Conservation (phyloP, 2,113 vertebrate species). For the Bagarius yarrelli region DNA sequence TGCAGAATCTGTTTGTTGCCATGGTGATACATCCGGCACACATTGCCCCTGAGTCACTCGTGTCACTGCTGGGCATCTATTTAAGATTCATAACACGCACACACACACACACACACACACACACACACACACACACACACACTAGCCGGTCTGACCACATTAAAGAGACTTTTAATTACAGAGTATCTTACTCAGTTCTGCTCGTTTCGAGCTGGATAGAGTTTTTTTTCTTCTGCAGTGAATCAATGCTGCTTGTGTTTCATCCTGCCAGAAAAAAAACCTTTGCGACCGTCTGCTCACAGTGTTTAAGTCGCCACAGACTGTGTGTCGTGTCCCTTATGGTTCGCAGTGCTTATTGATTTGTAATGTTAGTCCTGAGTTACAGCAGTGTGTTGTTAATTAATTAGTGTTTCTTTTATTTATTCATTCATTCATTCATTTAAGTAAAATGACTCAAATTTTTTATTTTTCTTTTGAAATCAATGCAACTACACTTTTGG, state of each 20-base stretch:
- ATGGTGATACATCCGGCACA: conserved; percentile 24
- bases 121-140: conserved; percentile 38
- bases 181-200: conserved; percentile 18
- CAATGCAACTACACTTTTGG: not conserved
- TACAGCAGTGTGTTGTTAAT: not conserved
- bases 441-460: not conserved
- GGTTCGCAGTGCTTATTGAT: conserved; percentile 1
- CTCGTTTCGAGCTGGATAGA: conserved; percentile 21
- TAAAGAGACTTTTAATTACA: conserved; percentile 47
- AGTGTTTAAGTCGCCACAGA: not conserved
- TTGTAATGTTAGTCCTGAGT: not conserved
- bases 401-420: too few relatives aligned
- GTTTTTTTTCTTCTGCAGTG: conserved; percentile 14
- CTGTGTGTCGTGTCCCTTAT: not conserved
- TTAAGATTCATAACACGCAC: conserved; percentile 43
- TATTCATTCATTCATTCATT: too few relatives aligned
- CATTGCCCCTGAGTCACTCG: conserved; percentile 25
- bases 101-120: conserved; percentile 10
- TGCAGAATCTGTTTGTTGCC: conserved; percentile 50
- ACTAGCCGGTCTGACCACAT: conserved; percentile 41
- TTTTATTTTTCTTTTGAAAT: not conserved
- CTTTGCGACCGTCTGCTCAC: not conserved
- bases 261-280: not conserved
- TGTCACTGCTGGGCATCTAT: conserved; percentile 41
- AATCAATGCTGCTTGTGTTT: conserved; percentile 26